These are phyloP conservation scores for Argya squamiceps DNA, from an alignment of 2,797 vertebrate species.

Conservation along the genomic window DNA sequence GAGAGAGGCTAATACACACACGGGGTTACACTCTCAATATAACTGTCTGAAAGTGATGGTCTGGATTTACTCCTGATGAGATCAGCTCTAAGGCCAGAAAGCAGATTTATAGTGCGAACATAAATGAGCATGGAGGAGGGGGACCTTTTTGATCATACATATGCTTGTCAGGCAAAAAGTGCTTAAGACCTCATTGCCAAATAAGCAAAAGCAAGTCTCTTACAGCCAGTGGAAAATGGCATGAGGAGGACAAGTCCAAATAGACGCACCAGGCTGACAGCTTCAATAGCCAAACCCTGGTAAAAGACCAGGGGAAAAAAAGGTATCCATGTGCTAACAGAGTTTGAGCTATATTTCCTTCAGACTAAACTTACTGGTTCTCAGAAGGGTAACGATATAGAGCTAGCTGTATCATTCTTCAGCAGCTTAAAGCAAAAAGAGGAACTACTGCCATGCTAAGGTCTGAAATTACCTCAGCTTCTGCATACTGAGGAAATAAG, in stretches of 20 bases:
- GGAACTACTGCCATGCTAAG: background rate
- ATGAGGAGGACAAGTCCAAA: slow-evolving; percentile 21
- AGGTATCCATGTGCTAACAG: background rate
- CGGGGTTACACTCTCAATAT: slow-evolving; percentile 73
- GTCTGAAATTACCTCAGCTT: slow-evolving; percentile 15
- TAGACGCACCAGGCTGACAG: background rate
- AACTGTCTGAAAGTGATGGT: slow-evolving; percentile 72
- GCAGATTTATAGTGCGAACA: slow-evolving; percentile 74
- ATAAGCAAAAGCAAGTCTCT: slow-evolving; percentile 47
- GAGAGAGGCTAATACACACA: slow-evolving; percentile 66
- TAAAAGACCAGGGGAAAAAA: background rate
- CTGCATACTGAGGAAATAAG: slow-evolving; percentile 18
- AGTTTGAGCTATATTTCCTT: background rate
- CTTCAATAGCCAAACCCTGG: background rate
- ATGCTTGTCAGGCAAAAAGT: slow-evolving; percentile 75
- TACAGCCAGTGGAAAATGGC: slow-evolving; percentile 28
- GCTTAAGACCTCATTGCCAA: slow-evolving; percentile 65
- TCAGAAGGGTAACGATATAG: background rate
- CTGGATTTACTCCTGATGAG: slow-evolving; percentile 75
- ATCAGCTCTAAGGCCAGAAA: slow-evolving; percentile 70
- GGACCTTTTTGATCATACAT: slow-evolving; percentile 74
- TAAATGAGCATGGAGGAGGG: slow-evolving; percentile 60
- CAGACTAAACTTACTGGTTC: background rate
- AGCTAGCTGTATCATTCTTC: slow-evolving; percentile 19
- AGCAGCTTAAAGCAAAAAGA: background rate